phyloP scores from a whole-genome alignment of 2,888 invertebrate genomes.

The Leptopilina myrica region DNA sequence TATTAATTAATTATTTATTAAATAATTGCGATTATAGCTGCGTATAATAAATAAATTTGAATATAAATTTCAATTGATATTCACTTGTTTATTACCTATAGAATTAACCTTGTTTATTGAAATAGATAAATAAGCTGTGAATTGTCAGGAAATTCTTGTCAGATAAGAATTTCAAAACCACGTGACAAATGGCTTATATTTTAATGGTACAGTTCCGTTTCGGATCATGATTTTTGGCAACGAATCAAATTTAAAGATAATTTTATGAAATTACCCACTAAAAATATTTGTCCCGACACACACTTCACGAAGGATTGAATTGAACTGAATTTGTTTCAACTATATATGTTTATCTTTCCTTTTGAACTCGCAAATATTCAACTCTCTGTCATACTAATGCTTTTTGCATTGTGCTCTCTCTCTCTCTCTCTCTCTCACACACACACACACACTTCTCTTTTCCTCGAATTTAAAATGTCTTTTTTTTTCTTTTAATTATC shows the following conservation, averaged over 20 bases:
- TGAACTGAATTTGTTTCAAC: neutral
- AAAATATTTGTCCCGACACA: neutral
- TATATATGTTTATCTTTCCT: neutral
- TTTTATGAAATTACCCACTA: constrained; percentile 20
- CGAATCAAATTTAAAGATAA: constrained; percentile 5
- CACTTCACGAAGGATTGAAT: constrained; percentile 1
- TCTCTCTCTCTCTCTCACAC: no score
- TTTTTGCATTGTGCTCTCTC: no score
- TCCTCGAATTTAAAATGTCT: no score
- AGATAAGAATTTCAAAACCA: constrained; percentile 25
- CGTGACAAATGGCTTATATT: constrained; percentile 9
- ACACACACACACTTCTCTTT: no score
- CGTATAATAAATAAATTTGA: no score
- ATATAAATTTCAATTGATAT: no score
- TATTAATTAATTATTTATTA: no score
- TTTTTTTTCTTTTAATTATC: no score
- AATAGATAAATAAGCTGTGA: neutral
- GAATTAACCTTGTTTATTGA: neutral
- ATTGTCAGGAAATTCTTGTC: neutral
- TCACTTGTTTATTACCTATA: neutral
- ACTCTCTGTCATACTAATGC: neutral
- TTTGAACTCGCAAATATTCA: neutral
- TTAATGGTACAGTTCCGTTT: constrained; percentile 11
- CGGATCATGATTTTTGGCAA: constrained; percentile 34
- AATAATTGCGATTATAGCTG: no score